These are phyloP conservation scores for Mythimna lalbum DNA, from an alignment of 2,888 invertebrate genomes.

Conservation along the genomic window DNA sequence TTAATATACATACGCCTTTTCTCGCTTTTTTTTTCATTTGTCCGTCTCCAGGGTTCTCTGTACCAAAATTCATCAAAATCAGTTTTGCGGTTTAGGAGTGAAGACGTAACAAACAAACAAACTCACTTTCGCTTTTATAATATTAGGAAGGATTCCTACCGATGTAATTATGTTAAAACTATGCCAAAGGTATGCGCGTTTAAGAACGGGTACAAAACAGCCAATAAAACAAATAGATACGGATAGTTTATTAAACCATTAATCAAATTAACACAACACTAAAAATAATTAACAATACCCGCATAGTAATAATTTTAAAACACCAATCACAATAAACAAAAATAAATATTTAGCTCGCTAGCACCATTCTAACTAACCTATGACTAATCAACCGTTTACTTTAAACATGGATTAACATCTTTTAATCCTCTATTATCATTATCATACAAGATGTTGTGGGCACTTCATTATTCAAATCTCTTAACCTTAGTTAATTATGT, in stretches of 20 bases:
- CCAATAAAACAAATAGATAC: not conserved
- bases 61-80: no score
- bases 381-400: slow-evolving; percentile 28
- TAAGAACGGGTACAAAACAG: not conserved
- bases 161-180: not conserved
- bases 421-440: not conserved
- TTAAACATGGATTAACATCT: slow-evolving; percentile 25
- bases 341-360: slow-evolving; percentile 8
- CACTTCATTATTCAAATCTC: slow-evolving; percentile 29
- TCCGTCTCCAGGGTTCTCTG: no score
- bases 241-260: not conserved
- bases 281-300: not conserved
- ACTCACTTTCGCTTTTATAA: no score
- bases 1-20: no score
- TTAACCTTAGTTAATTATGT: slow-evolving; percentile 32
- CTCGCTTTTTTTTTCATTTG: no score
- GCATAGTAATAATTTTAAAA: not conserved
- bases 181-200: not conserved
- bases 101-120: no score
- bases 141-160: no score
- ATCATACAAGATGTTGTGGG: not conserved
- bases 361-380: slow-evolving; percentile 18
- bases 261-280: not conserved
- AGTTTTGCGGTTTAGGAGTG: no score
- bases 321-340: not conserved